Base-by-base conservation (phyloP, 92 coral and sea anemone genomes). In the Zoanthus solanderi region DNA sequence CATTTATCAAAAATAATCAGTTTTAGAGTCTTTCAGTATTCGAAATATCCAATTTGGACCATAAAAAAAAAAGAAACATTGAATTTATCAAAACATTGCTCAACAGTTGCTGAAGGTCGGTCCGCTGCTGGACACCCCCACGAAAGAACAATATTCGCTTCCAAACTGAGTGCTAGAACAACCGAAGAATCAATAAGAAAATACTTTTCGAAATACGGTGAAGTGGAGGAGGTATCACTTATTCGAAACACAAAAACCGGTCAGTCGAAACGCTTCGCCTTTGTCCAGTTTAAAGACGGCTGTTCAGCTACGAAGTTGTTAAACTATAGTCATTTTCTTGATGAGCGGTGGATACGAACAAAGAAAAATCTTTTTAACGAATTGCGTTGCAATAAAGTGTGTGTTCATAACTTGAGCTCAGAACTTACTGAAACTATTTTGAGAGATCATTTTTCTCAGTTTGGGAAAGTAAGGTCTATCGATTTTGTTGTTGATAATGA, bases 381-480 rank as follows among this genome's bases (percentile, higher is more conserved):
- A 10, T 75, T 60, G 37, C 77, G 71, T 8, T 71, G 48, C 6
- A 84, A 15, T 0, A 93, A 91, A 74, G 90, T 91, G 15, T 84
- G 78, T 66, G 90, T 93, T 15, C 81, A 30, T 31, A 73, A 89
- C 15, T 52, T 91, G 10, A 90, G 89, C 10, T 9, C 71, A 6
- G 87, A 91, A 29, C 71, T 83, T 69, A 56, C 71, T 5, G 60
- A 75, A n/a, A 68, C 53, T 6, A 72, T 69, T 74, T 69, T 90
- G 53, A 90, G 76, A 37, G 72, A 91, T 34, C 78, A 89, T 80
- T 94, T 94, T 29, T 74, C 84, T 12, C 84, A 89, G 76, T 93
- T 86, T 89, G 94, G 96, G 58, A 65, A 44, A 3, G 85, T 94
- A 34, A 54, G 57, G 32, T 91, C 84, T 32, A 29, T 78, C 61